Evolutionary conservation across 1,140 invertebrate species (phyloP).

Genomic region (Saxidomus purpurata): DNA sequence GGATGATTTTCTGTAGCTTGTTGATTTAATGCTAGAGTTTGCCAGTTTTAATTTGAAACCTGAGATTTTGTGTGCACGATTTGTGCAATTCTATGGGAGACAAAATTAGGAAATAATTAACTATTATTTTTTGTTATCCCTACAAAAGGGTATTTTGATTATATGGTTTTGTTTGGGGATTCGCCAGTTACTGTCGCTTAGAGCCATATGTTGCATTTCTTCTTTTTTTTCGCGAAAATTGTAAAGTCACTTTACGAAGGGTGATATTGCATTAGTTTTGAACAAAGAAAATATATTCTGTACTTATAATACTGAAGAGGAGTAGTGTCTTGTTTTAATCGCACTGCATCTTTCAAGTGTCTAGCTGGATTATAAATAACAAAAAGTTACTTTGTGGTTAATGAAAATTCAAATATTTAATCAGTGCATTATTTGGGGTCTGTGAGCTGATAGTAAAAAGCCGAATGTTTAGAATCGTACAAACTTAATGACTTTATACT

Average conservation of each 20-base stretch:
- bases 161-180: slow-evolving; percentile 28
- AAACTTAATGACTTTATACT: slow-evolving; percentile 23
- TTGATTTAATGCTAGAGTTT: slow-evolving; percentile 49
- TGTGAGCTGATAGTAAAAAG: too few species aligned
- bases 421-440: too few species aligned
- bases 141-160: slow-evolving; percentile 44
- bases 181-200: neutral
- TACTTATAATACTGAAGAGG: too few species aligned
- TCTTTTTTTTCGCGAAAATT: neutral
- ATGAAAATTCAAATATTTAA: too few species aligned
- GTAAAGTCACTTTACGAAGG: too few species aligned
- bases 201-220: slow-evolving; percentile 14
- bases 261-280: too few species aligned
- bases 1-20: slow-evolving; percentile 25
- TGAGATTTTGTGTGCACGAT: slow-evolving; percentile 35
- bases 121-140: slow-evolving; percentile 11
- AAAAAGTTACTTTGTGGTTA: too few species aligned
- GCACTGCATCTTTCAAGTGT: too few species aligned
- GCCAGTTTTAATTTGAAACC: slow-evolving; percentile 47
- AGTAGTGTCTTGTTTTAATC: too few species aligned
- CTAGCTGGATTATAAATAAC: too few species aligned
- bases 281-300: too few species aligned
- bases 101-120: slow-evolving; percentile 54
- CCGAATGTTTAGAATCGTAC: neutral
- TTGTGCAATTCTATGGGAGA: slow-evolving; percentile 43